Conservation (phyloP, 2,797 vertebrate genomes). For the Chiroxiphia lanceolata region DNA sequence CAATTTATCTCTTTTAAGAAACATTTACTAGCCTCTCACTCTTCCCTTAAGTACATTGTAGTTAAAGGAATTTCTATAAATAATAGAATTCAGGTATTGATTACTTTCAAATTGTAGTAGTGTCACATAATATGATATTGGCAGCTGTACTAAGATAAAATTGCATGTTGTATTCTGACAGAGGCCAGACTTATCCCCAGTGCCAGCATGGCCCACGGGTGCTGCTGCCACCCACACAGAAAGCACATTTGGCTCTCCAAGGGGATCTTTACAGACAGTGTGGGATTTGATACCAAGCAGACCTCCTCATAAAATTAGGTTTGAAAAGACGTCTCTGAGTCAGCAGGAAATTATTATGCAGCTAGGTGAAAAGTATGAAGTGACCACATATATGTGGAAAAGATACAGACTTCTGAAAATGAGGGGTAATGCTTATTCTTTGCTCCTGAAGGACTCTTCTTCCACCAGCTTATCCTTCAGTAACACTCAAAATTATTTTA, state of each 20-base stretch:
- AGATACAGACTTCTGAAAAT: neutral
- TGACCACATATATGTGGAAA: neutral
- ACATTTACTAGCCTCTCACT: neutral
- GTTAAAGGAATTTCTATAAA: slow-evolving; percentile 16
- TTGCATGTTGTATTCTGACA: neutral
- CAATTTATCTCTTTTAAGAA: neutral
- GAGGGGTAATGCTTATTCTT: neutral
- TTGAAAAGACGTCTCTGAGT: neutral
- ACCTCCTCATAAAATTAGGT: neutral
- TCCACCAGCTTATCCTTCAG: neutral
- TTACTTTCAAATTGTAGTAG: neutral
- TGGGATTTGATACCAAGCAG: neutral
- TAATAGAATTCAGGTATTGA: slow-evolving; percentile 2
- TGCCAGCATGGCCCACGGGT: rapidly evolving
- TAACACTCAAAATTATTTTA: neutral
- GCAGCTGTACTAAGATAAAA: neutral
- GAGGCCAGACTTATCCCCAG: neutral
- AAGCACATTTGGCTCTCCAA: neutral
- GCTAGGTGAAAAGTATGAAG: neutral
- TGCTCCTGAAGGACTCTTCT: neutral
- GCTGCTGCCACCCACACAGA: neutral
- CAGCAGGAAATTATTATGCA: neutral
- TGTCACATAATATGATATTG: neutral
- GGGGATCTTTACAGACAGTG: neutral
- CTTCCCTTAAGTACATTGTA: neutral